Base-by-base conservation (phyloP, 2,113 vertebrate species). In the Takifugu flavidus region DNA sequence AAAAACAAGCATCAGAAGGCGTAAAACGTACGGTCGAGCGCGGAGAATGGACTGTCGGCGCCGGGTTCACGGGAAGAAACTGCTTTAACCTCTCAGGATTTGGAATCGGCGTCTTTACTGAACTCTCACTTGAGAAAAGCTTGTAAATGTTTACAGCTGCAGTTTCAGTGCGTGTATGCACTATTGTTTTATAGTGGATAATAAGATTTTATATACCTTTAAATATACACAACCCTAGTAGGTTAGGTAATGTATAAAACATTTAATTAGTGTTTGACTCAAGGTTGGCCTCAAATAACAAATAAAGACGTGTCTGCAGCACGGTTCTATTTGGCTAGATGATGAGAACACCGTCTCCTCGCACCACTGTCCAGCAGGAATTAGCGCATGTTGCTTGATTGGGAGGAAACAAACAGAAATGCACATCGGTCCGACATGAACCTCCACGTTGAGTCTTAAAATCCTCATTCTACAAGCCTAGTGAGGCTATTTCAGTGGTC, bases 1-100 rank as follows among this genome's bases (percentile, higher is more conserved):
- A 63, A 61, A 20, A 77, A 59, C 31, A 65, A 75, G 61, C 2
- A 20, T 5, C 52, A 14, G 66, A 45, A 56, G 27, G 73, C 49
- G 46, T 20, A 46, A 42, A 42, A 49, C 61, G 15, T 64, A 47
- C 8, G 11, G 59, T 74, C 51, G 27, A 7, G 39, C 13, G 3
- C 66, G 71, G 44, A 47, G 26, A 13, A 5, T 8, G 20, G 55
- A 56, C 26, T 0, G 2, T 50, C 45, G 55, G 4, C 26, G 31
- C 25, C 46, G 57, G 20, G 27, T 64, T 65, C 53, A 56, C 13
- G 15, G 7, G 1, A 3, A 31, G 7, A 31, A 4, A 31, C 29
- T 31, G 29, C 29, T 10, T 39, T 39, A 39, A 8, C 34, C 34
- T 10, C 2, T 11, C 3, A 10, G 6, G 34, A 39, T 11, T 20